phyloP scores from a whole-genome alignment of 2,888 invertebrate genomes.

The Lapara coniferarum region DNA sequence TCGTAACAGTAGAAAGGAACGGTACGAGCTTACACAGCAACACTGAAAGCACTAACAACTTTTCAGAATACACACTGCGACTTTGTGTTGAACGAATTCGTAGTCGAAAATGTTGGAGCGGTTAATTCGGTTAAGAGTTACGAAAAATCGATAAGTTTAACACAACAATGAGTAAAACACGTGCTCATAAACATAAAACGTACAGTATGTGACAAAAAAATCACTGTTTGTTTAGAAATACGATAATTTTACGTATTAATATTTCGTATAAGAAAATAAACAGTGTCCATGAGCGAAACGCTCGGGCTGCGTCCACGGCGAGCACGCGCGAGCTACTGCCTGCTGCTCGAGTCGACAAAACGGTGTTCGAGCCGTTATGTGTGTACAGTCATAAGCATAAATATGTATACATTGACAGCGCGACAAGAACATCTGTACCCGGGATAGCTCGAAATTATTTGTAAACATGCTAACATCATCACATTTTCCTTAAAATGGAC shows the following conservation, averaged over 20 bases:
- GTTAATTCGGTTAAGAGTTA: slow-evolving; percentile 49
- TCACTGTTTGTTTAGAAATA: slow-evolving; percentile 56
- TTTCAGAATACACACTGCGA: slow-evolving; percentile 67
- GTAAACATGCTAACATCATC: too few species aligned
- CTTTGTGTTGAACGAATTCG: slow-evolving; percentile 51
- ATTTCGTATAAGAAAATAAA: slow-evolving; percentile 68
- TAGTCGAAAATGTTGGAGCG: slow-evolving; percentile 49
- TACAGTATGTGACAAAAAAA: slow-evolving; percentile 48
- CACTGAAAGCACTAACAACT: slow-evolving; percentile 80
- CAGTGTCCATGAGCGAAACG: slow-evolving; percentile 59
- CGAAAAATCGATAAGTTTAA: slow-evolving; percentile 52
- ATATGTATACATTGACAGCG: too few species aligned
- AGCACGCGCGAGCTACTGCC: slow-evolving; percentile 69
- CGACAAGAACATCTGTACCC: too few species aligned
- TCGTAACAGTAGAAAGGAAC: slow-evolving; percentile 67
- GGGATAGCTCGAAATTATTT: too few species aligned
- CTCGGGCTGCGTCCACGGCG: slow-evolving; percentile 65
- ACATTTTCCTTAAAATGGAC: too few species aligned
- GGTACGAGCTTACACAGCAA: slow-evolving; percentile 68
- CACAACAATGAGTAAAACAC: slow-evolving; percentile 45
- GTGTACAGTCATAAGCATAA: slow-evolving; percentile 32
- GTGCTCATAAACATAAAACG: slow-evolving; percentile 46
- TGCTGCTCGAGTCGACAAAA: slow-evolving; percentile 65
- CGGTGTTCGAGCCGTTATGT: slow-evolving; percentile 49
- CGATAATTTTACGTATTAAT: slow-evolving; percentile 55